Evolutionary conservation across 2,888 invertebrate species (phyloP).

Genomic region (Tinea semifulvella): DNA sequence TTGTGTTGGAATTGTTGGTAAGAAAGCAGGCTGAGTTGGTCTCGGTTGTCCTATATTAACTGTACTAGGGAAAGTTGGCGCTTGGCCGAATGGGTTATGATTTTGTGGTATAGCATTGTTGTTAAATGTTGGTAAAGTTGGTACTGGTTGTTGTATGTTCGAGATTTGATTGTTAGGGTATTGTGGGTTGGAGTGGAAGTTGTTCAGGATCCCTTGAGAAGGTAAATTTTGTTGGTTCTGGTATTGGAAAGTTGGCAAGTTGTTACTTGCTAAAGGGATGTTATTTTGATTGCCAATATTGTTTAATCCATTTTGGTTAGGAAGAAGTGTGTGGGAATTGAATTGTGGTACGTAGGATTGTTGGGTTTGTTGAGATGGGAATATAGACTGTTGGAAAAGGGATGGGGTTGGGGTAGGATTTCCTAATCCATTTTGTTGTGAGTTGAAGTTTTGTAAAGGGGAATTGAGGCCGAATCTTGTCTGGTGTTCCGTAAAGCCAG

Average conservation of each 20-base stretch:
- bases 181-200: conserved; percentile 22
- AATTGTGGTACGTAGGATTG: conserved; percentile 51
- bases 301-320: conserved; percentile 34
- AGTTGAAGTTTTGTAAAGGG: conserved; percentile 49
- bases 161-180: conserved; percentile 32
- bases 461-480: conserved; percentile 55
- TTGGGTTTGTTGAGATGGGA: conserved; percentile 39
- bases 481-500: conserved; percentile 55
- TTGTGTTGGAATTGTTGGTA: conserved; percentile 41
- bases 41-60: conserved; percentile 46
- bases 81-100: conserved; percentile 34
- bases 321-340: conserved; percentile 32
- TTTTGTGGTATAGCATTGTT: conserved; percentile 39
- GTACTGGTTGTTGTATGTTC: conserved; percentile 29
- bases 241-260: conserved; percentile 35
- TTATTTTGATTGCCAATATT: conserved; percentile 30
- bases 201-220: conserved; percentile 15
- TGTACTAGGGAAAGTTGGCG: conserved; percentile 29
- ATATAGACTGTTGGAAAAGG: conserved; percentile 33
- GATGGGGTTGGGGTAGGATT: conserved; percentile 34
- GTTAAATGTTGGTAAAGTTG: conserved; percentile 45
- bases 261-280: conserved; percentile 30
- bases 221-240: conserved; percentile 26
- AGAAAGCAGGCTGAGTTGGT: conserved; percentile 46
- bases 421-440: conserved; percentile 32